Evolutionary conservation across 2,888 invertebrate species (phyloP).

Genomic region (Agrenia bidenticulata): DNA sequence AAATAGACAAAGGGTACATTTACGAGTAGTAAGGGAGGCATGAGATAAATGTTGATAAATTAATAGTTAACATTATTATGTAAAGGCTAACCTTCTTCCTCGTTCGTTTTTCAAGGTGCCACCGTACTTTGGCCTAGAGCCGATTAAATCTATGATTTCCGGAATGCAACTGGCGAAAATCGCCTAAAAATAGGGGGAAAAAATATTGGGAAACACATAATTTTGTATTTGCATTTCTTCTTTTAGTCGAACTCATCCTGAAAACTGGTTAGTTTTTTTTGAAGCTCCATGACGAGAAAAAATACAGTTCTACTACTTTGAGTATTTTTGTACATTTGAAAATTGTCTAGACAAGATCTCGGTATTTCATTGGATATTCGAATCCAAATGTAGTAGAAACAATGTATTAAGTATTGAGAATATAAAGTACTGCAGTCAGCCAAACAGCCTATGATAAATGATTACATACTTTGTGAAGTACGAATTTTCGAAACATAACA

Average conservation of each 20-base stretch:
- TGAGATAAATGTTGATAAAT: no score
- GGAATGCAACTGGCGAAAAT: conserved; percentile 99
- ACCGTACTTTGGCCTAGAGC: conserved; percentile 99
- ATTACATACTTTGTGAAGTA: conserved; percentile 26
- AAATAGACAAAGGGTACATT: no score
- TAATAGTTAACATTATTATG: no score
- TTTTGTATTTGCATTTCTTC: conserved; percentile 8
- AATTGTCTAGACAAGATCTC: no score
- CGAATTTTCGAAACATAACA: conserved; percentile 18
- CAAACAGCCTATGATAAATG: conserved; percentile 49
- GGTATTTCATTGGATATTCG: no score
- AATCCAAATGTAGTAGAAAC: no score
- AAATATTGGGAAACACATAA: conserved; percentile 17
- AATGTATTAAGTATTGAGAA: no score
- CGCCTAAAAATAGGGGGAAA: conserved; percentile 67
- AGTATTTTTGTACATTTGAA: no score
- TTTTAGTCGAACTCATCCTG: conserved; percentile 4
- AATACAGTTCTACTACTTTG: no score
- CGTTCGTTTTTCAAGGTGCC: conserved; percentile 99
- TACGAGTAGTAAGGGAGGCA: no score
- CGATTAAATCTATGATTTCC: conserved; percentile 99
- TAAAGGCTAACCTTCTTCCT: conserved; percentile 84
- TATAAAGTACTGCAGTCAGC: conserved; percentile 42
- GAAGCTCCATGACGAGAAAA: no score
- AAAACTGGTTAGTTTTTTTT: conserved; percentile 7